Evolutionary conservation across 2,113 vertebrate species (phyloP).

Genomic region (Cephalopholis sonnerati): DNA sequence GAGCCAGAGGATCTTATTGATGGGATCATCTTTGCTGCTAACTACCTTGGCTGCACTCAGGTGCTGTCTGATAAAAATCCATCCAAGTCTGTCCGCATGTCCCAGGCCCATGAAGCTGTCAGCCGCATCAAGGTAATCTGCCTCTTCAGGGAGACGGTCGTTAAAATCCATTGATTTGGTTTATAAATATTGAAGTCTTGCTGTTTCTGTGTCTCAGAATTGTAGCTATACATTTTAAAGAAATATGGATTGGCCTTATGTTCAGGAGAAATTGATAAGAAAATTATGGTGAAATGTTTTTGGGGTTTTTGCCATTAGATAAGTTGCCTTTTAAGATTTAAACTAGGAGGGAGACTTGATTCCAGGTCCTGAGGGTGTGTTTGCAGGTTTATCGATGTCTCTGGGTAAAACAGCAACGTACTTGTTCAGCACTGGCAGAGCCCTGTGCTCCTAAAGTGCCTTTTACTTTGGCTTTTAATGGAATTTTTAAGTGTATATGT

Average conservation of each 20-base stretch:
- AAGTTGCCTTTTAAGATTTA: neutral
- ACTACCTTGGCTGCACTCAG: constrained; percentile 98
- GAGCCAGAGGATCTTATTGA: constrained; percentile 99
- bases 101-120: constrained; percentile 97
- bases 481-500: neutral
- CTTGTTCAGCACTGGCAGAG: neutral
- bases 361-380: neutral
- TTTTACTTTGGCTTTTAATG: neutral
- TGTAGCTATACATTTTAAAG: neutral
- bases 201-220: constrained; percentile 1
- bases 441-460: neutral
- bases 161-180: constrained; percentile 8
- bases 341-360: neutral
- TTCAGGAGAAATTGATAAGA: neutral
- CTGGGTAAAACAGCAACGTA: neutral
- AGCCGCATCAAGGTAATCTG: constrained; percentile 93
- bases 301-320: neutral
- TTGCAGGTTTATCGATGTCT: neutral
- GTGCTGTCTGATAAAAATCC: constrained; percentile 96
- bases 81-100: constrained; percentile 96
- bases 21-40: constrained; percentile 99
- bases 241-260: neutral
- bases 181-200: constrained; percentile 6
- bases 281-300: neutral
- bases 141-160: neutral